A percentile compares a stretch with the other conserved stretches of the same genome.
Conservation (phyloP, 2,113 vertebrate species). For the Rana temporaria region DNA sequence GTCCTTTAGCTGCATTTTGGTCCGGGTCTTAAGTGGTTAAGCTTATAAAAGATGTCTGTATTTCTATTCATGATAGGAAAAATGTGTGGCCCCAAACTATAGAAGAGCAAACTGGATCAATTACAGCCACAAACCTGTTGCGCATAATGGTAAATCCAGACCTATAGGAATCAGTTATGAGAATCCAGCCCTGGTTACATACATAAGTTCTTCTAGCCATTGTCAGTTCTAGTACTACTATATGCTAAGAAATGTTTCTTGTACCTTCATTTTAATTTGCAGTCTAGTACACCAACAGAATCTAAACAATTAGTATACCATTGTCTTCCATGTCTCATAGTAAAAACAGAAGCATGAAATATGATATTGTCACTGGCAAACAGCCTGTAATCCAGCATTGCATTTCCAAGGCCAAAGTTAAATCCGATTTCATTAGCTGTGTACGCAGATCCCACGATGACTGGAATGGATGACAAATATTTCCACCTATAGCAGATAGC, state of each 20-base stretch:
- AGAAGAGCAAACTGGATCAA: too few species aligned
- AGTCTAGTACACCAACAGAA: neutral
- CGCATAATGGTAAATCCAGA: too few species aligned
- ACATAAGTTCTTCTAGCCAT: too few species aligned
- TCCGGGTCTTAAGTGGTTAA: too few species aligned
- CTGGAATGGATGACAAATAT: conserved; percentile 44
- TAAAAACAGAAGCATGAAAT: conserved; percentile 43
- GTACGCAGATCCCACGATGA: conserved; percentile 26
- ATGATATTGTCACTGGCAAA: conserved; percentile 33
- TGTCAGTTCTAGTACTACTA: too few species aligned
- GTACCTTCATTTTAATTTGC: neutral
- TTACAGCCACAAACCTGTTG: too few species aligned
- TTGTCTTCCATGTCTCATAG: neutral
- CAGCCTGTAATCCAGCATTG: conserved; percentile 47
- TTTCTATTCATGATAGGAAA: too few species aligned
- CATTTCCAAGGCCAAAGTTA: conserved; percentile 48
- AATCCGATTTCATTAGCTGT: conserved; percentile 45
- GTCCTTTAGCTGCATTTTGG: too few species aligned
- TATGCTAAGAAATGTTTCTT: neutral
- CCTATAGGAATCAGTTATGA: too few species aligned
- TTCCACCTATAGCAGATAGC: conserved; percentile 38
- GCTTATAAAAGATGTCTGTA: too few species aligned
- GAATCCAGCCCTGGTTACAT: too few species aligned
- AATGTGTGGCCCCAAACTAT: too few species aligned
- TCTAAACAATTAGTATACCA: neutral